phyloP scores from a whole-genome alignment of 1,140 invertebrate genomes.

The Achroia grisella region DNA sequence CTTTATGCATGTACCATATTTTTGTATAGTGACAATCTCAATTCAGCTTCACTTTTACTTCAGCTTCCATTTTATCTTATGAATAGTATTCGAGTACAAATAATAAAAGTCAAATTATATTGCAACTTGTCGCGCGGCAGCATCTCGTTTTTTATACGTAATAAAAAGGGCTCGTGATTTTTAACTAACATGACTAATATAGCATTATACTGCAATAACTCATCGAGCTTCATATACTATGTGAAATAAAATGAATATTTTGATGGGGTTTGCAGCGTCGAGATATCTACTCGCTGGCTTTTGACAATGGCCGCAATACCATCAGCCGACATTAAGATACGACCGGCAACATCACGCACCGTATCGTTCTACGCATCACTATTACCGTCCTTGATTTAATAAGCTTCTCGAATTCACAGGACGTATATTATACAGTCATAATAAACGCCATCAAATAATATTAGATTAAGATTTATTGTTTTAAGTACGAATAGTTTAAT shows the following conservation, averaged over 20 bases:
- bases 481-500: conserved; percentile 56
- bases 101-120: conserved; percentile 11
- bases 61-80: not conserved
- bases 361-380: conserved; percentile 56
- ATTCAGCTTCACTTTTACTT: conserved; percentile 23
- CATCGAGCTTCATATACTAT: conserved; percentile 35
- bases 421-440: conserved; percentile 53
- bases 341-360: conserved; percentile 54
- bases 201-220: conserved; percentile 16
- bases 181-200: conserved; percentile 46
- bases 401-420: conserved; percentile 19
- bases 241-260: conserved; percentile 54
- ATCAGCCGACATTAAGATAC: conserved; percentile 67
- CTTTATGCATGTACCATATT: conserved; percentile 22
- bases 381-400: conserved; percentile 53
- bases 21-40: conserved; percentile 1
- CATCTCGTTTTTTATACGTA: not conserved
- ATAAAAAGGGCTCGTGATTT: conserved; percentile 12
- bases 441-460: conserved; percentile 51
- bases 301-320: conserved; percentile 69
- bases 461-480: conserved; percentile 48
- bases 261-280: conserved; percentile 72
- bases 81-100: not conserved
- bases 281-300: conserved; percentile 74
- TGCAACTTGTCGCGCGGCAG: not conserved